Percentiles rank a stretch among this genome's conserved stretches.
phyloP scores from a whole-genome alignment of 2,797 vertebrate genomes.

The Arrhamphus sclerolepis region DNA sequence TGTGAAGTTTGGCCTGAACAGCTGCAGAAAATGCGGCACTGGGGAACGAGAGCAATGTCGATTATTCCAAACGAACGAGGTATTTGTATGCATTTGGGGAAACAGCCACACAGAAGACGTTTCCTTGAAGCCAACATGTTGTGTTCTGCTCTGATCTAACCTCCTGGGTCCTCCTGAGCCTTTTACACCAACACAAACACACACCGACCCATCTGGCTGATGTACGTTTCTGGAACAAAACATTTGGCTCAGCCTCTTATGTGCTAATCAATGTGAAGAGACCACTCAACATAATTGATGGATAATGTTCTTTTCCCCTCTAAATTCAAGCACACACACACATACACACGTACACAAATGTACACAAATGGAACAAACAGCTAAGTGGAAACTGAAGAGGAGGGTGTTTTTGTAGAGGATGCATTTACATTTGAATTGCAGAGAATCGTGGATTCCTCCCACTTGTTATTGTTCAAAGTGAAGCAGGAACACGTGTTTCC shows the following conservation, averaged over 20 bases:
- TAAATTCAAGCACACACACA: constrained; percentile 7
- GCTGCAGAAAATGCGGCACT: neutral
- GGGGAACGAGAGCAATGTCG: constrained; percentile 1
- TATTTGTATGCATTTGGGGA: constrained; percentile 15
- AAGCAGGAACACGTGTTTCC: constrained; percentile 37
- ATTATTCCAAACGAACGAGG: constrained; percentile 1
- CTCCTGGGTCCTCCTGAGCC: constrained; percentile 24
- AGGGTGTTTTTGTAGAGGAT: constrained; percentile 20
- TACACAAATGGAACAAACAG: constrained; percentile 22
- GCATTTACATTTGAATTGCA: constrained; percentile 51
- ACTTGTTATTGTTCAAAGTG: constrained; percentile 37
- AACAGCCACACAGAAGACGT: constrained; percentile 17
- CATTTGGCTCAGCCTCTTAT: constrained; percentile 55
- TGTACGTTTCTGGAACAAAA: constrained; percentile 41
- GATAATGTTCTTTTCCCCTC: constrained; percentile 17
- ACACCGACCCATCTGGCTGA: constrained; percentile 26
- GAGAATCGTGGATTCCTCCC: constrained; percentile 43
- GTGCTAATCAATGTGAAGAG: constrained; percentile 61
- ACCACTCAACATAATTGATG: constrained; percentile 65
- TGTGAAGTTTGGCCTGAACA: constrained; percentile 11
- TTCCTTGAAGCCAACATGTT: constrained; percentile 17
- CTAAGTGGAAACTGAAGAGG: constrained; percentile 46
- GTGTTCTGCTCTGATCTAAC: constrained; percentile 16
- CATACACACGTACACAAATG: constrained; percentile 1
- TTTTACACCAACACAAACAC: constrained; percentile 10